Evolutionary conservation across 2,797 vertebrate species (phyloP).

Genomic region (Adelosebastes latens): DNA sequence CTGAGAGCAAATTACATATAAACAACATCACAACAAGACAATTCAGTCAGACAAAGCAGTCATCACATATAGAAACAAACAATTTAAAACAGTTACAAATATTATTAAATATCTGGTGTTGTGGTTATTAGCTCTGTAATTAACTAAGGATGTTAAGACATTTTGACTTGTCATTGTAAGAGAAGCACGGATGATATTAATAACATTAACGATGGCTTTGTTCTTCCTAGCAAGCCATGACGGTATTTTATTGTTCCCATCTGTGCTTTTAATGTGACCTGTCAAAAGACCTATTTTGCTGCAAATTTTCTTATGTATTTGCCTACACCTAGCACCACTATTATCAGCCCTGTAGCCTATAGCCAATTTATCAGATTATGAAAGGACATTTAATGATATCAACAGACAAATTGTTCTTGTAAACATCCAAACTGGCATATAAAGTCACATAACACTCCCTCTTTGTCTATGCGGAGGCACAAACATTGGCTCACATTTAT

Average conservation of each 20-base stretch:
- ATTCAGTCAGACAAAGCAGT: background rate
- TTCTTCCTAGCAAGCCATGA: background rate
- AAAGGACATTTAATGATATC: background rate
- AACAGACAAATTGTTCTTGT: background rate
- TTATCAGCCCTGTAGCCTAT: background rate
- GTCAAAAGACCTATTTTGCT: background rate
- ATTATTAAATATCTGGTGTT: background rate
- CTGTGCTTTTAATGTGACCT: background rate
- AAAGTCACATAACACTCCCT: background rate
- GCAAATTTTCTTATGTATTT: background rate
- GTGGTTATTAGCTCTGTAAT: background rate
- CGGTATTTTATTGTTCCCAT: background rate
- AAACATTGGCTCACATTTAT: no score
- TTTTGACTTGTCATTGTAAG: background rate
- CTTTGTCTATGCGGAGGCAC: no score
- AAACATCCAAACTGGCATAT: background rate
- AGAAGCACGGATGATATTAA: background rate
- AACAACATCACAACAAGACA: background rate
- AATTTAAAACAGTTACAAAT: background rate
- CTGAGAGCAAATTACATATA: background rate
- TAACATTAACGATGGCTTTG: background rate
- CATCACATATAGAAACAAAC: background rate
- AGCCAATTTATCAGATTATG: background rate
- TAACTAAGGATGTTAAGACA: background rate
- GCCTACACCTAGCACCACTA: background rate